Conservation (phyloP, 53 echinoderm and acorn worm species). For the Temnopleurus reevesii region DNA sequence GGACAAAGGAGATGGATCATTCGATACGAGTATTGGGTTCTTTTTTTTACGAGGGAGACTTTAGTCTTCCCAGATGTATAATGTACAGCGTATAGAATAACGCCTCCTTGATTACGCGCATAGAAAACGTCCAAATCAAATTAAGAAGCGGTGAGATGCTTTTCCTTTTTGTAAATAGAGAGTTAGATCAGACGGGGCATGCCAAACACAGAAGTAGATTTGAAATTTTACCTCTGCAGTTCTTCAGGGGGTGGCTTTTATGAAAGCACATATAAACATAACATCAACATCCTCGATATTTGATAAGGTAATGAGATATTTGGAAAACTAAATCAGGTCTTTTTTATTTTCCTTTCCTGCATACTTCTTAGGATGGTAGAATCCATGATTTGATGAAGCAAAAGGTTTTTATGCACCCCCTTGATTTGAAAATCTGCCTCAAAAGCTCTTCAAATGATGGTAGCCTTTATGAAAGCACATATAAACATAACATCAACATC, state of each 20-base stretch:
- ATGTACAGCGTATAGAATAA: conserved; percentile 28
- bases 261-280: not conserved
- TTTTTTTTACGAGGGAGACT: not conserved
- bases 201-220: conserved; percentile 24
- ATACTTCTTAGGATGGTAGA: too few relatives aligned
- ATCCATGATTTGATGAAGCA: too few relatives aligned
- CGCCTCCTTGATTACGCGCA: conserved; percentile 27
- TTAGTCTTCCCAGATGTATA: conserved; percentile 42
- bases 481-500: not conserved
- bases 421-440: conserved; percentile 19
- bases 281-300: not conserved
- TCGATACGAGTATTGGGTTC: conserved; percentile 42
- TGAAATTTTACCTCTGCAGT: conserved; percentile 1
- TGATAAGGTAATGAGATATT: not conserved
- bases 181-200: not conserved
- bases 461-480: not conserved
- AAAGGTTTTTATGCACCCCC: too few relatives aligned
- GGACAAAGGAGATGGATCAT: conserved; percentile 26
- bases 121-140: conserved; percentile 29
- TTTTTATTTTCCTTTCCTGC: too few relatives aligned
- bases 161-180: not conserved
- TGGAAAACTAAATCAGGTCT: too few relatives aligned
- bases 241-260: not conserved
- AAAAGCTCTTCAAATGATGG: not conserved
- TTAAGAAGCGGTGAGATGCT: conserved; percentile 18